Evolutionary conservation across 1,140 invertebrate genomes (phyloP).

Genomic region (Luehdorfia chinensis): DNA sequence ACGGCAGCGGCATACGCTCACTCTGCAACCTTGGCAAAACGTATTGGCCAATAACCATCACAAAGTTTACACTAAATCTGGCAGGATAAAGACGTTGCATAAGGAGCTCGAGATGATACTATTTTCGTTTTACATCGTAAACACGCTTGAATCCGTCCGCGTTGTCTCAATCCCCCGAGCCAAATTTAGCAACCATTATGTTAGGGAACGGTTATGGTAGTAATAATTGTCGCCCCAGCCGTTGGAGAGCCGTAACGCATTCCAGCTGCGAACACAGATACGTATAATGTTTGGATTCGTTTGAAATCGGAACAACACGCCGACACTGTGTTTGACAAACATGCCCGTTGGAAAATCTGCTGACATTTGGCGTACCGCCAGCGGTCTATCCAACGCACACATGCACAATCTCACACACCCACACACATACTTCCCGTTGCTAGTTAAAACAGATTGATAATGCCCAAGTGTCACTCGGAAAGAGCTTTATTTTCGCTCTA

Average conservation of each 20-base stretch:
- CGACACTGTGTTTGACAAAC: slow-evolving; percentile 30
- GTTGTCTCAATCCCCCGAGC: slow-evolving; percentile 37
- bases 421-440: slow-evolving; percentile 47
- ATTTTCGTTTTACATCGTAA: slow-evolving; percentile 43
- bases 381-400: slow-evolving; percentile 18
- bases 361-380: slow-evolving; percentile 39
- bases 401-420: slow-evolving; percentile 23
- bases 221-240: slow-evolving; percentile 51
- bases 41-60: slow-evolving; percentile 18
- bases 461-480: slow-evolving; percentile 63
- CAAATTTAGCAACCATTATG: slow-evolving; percentile 52
- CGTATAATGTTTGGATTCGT: slow-evolving; percentile 15
- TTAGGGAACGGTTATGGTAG: slow-evolving; percentile 53
- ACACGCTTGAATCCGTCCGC: slow-evolving; percentile 29
- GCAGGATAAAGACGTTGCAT: slow-evolving; percentile 36
- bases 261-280: slow-evolving; percentile 16
- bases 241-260: slow-evolving; percentile 17
- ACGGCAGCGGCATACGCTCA: neutral
- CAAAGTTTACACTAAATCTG: slow-evolving; percentile 19
- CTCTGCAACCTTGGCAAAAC: slow-evolving; percentile 1
- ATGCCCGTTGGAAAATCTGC: slow-evolving; percentile 13
- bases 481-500: slow-evolving; percentile 58
- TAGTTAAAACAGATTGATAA: slow-evolving; percentile 71
- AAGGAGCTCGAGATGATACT: slow-evolving; percentile 37
- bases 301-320: slow-evolving; percentile 18